Evolutionary conservation across 2,888 invertebrate genomes (phyloP).

Genomic region (Meiosimyza decipiens): DNA sequence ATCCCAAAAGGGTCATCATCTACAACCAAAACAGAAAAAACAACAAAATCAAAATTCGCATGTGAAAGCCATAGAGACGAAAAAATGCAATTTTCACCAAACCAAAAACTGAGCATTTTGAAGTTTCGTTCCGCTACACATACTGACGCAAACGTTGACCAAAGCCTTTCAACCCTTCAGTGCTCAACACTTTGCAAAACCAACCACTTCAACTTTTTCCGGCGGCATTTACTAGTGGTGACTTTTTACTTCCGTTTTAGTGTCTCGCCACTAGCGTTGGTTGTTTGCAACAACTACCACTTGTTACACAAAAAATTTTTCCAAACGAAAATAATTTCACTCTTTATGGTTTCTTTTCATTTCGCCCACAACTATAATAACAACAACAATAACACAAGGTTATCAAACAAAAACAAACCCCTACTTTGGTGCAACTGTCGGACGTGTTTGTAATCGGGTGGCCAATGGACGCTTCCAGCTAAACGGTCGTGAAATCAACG

Average conservation of each 20-base stretch:
- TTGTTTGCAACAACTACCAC: not conserved
- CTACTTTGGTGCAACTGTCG: slow-evolving; percentile 90
- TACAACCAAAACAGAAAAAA: slow-evolving; percentile 10
- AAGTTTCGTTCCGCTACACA: too few species aligned
- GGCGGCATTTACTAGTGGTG: not conserved
- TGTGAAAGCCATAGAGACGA: slow-evolving; percentile 28
- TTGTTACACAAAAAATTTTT: slow-evolving; percentile 1
- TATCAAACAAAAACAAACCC: slow-evolving; percentile 77
- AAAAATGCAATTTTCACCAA: slow-evolving; percentile 19
- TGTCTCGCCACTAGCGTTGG: not conserved
- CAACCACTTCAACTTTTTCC: not conserved
- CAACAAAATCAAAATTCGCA: slow-evolving; percentile 16
- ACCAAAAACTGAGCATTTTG: too few species aligned
- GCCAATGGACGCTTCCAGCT: slow-evolving; percentile 77
- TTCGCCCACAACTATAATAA: slow-evolving; percentile 7
- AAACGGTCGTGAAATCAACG: slow-evolving; percentile 74
- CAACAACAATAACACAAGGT: slow-evolving; percentile 66
- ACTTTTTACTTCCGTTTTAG: not conserved
- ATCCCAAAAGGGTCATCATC: not conserved
- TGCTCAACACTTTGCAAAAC: too few species aligned
- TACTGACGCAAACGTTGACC: too few species aligned
- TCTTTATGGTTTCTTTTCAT: not conserved
- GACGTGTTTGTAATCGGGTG: slow-evolving; percentile 87
- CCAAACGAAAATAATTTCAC: slow-evolving; percentile 23
- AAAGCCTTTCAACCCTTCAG: too few species aligned